These are phyloP conservation scores for Ormia ochracea DNA, from an alignment of 2,888 invertebrate genomes.

Conservation along the genomic window DNA sequence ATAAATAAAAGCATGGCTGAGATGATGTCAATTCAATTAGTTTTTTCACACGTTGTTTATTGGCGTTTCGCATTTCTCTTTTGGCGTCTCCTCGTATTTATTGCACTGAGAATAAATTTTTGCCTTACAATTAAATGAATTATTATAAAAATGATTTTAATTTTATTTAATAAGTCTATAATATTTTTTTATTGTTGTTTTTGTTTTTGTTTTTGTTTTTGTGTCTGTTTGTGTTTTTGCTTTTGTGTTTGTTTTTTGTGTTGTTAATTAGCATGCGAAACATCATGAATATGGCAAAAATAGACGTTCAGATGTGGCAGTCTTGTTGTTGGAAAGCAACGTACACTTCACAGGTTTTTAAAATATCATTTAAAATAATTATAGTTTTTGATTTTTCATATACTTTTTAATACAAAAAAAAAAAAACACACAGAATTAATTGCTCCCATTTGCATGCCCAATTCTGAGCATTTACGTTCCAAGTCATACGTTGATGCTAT, in stretches of 20 bases:
- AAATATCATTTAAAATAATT: slow-evolving; percentile 14
- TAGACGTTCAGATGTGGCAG: slow-evolving; percentile 86
- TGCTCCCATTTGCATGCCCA: slow-evolving; percentile 86
- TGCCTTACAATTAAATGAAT: neutral
- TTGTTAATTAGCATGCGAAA: slow-evolving; percentile 46
- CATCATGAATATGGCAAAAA: slow-evolving; percentile 69
- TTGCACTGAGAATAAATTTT: slow-evolving; percentile 34
- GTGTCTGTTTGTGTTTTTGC: too few relatives aligned
- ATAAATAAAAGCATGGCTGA: neutral
- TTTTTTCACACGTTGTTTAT: neutral
- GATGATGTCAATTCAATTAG: slow-evolving; percentile 22
- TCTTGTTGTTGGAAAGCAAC: slow-evolving; percentile 80
- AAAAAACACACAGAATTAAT: too few relatives aligned
- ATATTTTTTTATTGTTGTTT: neutral
- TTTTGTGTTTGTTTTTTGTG: too few relatives aligned
- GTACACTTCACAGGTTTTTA: slow-evolving; percentile 79
- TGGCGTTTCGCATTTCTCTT: neutral
- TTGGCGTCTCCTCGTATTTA: neutral
- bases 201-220: too few relatives aligned
- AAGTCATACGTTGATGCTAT: slow-evolving; percentile 79
- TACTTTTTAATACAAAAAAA: slow-evolving; percentile 56
- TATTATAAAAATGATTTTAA: neutral
- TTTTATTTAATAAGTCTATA: slow-evolving; percentile 28
- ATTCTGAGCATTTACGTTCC: slow-evolving; percentile 78
- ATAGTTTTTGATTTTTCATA: neutral